phyloP scores from a whole-genome alignment of 35 echinoderm and acorn worm genomes.

The Ophioderma brevispina region DNA sequence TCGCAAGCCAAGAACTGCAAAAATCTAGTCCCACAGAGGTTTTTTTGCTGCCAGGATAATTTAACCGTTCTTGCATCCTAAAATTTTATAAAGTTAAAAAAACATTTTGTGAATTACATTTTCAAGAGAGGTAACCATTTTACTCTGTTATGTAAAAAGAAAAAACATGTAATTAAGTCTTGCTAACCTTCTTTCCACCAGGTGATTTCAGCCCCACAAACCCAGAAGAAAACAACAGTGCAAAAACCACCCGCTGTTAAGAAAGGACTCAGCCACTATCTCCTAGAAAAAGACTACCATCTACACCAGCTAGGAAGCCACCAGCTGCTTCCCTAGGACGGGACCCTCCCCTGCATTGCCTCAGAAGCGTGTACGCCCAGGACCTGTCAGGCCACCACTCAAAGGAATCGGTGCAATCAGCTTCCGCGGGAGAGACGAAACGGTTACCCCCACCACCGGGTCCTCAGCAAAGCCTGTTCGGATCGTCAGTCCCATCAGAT shows the following conservation, averaged over 20 bases:
- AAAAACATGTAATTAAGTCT: no score
- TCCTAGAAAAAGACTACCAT: not conserved
- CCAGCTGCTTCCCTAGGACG: not conserved
- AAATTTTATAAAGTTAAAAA: no score
- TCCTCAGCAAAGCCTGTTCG: no score
- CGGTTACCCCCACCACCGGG: not conserved
- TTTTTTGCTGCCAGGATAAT: no score
- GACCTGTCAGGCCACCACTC: not conserved
- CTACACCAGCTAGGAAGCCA: not conserved
- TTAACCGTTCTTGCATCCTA: no score
- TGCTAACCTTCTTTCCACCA: not conserved
- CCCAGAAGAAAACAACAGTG: not conserved
- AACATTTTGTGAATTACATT: no score
- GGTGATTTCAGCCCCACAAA: not conserved
- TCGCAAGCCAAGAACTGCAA: no score
- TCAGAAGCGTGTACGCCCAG: not conserved
- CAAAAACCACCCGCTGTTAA: not conserved
- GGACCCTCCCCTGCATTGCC: not conserved
- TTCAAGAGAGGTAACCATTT: no score
- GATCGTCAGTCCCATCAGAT: no score
- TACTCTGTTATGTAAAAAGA: no score
- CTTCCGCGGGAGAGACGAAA: not conserved
- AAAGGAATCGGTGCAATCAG: slow-evolving; percentile 24
- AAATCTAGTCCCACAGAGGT: no score
- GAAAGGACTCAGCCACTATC: not conserved